phyloP scores from a whole-genome alignment of 1,140 invertebrate species.

The Papilio polytes region DNA sequence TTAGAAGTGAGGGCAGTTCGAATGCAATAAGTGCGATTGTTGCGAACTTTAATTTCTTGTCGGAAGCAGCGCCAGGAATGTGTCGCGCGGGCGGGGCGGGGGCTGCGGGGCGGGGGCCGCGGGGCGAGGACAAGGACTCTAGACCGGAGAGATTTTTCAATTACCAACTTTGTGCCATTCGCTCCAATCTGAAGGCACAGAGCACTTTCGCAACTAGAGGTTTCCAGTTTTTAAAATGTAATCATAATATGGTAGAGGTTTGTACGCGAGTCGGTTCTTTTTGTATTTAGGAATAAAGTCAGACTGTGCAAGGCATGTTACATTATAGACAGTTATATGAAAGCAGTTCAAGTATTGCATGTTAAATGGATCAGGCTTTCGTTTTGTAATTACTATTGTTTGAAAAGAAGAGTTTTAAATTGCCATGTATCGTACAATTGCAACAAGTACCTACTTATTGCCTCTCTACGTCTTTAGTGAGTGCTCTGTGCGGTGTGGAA shows the following conservation, averaged over 20 bases:
- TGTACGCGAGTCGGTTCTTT: too few relatives aligned
- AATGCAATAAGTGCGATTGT: slow-evolving; percentile 55
- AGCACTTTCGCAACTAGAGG: slow-evolving; percentile 53
- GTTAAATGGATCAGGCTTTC: too few relatives aligned
- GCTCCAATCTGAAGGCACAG: slow-evolving; percentile 73
- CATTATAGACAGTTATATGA: too few relatives aligned
- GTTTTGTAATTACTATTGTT: too few relatives aligned
- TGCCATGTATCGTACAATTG: background rate
- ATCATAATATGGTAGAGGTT: too few relatives aligned
- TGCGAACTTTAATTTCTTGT: slow-evolving; percentile 62
- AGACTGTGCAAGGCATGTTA: background rate
- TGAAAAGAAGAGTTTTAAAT: too few relatives aligned
- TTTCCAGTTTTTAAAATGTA: background rate
- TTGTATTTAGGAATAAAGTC: background rate
- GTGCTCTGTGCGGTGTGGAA: slow-evolving; percentile 70
- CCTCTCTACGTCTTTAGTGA: slow-evolving; percentile 18
- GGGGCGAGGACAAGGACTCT: slow-evolving; percentile 45
- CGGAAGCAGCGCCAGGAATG: slow-evolving; percentile 30
- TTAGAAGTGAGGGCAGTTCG: background rate
- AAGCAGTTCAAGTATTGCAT: too few relatives aligned
- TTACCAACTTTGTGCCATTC: slow-evolving; percentile 81
- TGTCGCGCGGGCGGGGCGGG: slow-evolving; percentile 39
- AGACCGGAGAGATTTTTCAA: slow-evolving; percentile 82
- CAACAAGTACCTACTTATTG: slow-evolving; percentile 23
- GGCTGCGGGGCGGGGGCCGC: slow-evolving; percentile 30